Conservation (phyloP, 2,797 vertebrate species). For the Neomorphus geoffroyi region DNA sequence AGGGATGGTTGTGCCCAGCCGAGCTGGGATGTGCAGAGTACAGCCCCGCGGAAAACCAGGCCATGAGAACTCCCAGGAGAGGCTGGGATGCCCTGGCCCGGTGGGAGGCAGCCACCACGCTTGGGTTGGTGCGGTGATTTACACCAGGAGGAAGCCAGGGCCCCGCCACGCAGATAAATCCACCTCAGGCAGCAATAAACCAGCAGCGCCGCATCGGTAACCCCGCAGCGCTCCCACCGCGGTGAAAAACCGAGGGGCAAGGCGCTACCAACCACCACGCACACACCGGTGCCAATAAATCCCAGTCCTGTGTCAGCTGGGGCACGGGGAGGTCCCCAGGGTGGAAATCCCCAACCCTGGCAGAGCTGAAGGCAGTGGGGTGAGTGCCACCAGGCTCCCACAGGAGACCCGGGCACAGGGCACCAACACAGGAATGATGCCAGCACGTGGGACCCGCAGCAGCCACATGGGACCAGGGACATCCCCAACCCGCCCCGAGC, state of each 20-base stretch:
- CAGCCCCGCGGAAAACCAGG: fast-evolving
- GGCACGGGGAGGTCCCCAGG: background rate
- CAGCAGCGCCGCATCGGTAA: background rate
- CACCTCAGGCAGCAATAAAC: constrained; percentile 31
- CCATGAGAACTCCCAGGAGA: fast-evolving
- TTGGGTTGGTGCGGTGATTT: background rate
- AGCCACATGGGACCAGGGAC: background rate
- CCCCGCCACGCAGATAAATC: constrained; percentile 1
- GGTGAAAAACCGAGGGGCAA: background rate
- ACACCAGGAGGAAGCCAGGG: background rate
- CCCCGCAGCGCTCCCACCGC: background rate
- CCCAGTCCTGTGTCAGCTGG: background rate
- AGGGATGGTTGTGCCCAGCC: background rate
- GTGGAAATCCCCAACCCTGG: background rate
- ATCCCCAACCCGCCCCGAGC: background rate
- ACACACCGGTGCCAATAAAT: background rate
- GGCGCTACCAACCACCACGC: fast-evolving
- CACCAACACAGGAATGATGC: background rate
- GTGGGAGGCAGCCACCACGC: background rate
- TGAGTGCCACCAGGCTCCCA: background rate
- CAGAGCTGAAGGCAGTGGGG: background rate
- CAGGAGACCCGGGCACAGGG: background rate
- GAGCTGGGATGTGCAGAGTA: fast-evolving
- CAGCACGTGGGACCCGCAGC: fast-evolving
- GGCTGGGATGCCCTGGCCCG: background rate